A percentile compares a stretch with the other conserved stretches of the same genome.
phyloP scores from a whole-genome alignment of 2,113 vertebrate genomes.

The Gorsachius goisagi region DNA sequence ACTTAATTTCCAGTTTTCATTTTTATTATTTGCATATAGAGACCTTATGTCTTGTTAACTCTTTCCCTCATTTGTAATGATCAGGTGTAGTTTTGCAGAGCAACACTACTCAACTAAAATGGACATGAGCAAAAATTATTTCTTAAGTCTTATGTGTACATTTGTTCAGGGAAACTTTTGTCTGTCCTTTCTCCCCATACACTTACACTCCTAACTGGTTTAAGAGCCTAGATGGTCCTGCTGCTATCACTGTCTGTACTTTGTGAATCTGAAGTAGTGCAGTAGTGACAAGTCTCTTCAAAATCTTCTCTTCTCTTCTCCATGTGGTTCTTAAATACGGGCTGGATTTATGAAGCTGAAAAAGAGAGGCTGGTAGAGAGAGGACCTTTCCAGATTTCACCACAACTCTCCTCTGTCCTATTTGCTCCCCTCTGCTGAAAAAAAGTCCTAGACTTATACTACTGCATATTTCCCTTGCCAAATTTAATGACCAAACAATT shows the following conservation, averaged over 20 bases:
- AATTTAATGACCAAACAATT: not conserved
- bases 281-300: not conserved
- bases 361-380: not conserved
- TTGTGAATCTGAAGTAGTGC: not conserved
- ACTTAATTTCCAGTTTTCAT: not conserved
- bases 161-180: not conserved
- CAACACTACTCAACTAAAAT: not conserved
- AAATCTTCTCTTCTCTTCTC: not conserved
- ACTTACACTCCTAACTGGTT: not conserved
- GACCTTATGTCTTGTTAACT: not conserved
- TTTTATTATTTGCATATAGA: not conserved
- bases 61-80: not conserved
- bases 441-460: not conserved
- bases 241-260: not conserved
- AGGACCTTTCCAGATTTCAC: not conserved
- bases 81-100: not conserved
- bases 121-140: not conserved
- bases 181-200: not conserved
- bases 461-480: not conserved
- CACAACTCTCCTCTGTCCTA: not conserved
- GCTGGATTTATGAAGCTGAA: not conserved
- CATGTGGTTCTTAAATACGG: not conserved
- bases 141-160: not conserved
- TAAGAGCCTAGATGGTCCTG: not conserved
- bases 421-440: not conserved